Evolutionary conservation across 2,888 invertebrate species (phyloP), one percentile per base, ranked within the genome.

Genomic region (Chrysomela aeneicollis): DNA sequence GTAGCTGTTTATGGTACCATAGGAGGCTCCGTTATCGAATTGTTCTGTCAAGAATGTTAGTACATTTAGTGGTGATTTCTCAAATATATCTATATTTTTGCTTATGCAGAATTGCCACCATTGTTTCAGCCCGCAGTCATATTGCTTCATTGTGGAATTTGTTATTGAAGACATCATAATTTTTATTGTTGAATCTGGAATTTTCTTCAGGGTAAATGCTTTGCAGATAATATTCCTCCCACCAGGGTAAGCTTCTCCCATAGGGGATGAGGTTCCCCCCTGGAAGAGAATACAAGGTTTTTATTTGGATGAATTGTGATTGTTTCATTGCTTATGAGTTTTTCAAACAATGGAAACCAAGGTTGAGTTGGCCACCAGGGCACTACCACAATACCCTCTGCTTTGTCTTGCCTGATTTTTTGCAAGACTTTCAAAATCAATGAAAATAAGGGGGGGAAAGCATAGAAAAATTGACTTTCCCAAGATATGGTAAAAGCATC

Each of bases 391-490:
- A n/a, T n/a, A n/a, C n/a, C n/a, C n/a, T n/a, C n/a, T n/a, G n/a
- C n/a, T n/a, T n/a, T n/a, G 22, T 78, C 75, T 1, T 37, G 18
- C 6, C 63, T 66, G 18, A 78, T 76, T 63, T 78, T n/a, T n/a
- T n/a, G n/a, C n/a, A n/a, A n/a, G n/a, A n/a, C n/a, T n/a, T n/a
- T n/a, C n/a, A n/a, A n/a, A n/a, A 77, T 67, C 2, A 74, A 15
- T 0, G 69, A 64, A 59, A 76, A 78, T 1, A n/a, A n/a, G n/a
- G 76, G 75, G 1, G 75, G 74, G 30, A 77, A 78, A 0, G 76
- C 76, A 65, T 76, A 77, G 61, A 71, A 70, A 10, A 18, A 59
- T 9, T 12, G 26, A 22, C 46, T 35, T 68, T 70, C 18, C 71
- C 70, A 60, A 54, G 32, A 17, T 51, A 59, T 69, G 9, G 71